Conservation (phyloP, 2,888 invertebrate genomes). For the Diarsia rubi region DNA sequence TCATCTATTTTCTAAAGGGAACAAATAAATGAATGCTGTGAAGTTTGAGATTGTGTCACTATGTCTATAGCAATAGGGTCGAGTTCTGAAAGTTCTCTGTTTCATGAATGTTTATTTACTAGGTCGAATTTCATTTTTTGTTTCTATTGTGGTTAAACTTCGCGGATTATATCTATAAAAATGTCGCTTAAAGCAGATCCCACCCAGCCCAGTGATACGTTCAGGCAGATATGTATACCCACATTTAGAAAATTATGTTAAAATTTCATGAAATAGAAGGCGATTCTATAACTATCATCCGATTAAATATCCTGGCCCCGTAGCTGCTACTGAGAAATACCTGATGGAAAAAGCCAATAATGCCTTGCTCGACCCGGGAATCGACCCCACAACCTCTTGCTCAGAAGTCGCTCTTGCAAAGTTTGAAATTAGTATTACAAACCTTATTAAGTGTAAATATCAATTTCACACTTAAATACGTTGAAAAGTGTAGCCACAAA, state of each 20-base stretch:
- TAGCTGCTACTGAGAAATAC: background rate
- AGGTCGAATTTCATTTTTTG: background rate
- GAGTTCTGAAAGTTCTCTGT: too few relatives aligned
- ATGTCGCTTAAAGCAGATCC: too few relatives aligned
- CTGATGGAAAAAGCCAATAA: background rate
- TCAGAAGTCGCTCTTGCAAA: background rate
- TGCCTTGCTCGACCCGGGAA: background rate
- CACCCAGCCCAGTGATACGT: too few relatives aligned
- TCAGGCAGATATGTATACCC: too few relatives aligned
- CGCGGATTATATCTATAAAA: too few relatives aligned
- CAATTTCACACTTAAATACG: background rate
- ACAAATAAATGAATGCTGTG: background rate
- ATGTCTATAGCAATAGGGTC: background rate
- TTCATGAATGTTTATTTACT: background rate
- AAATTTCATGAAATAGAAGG: too few relatives aligned
- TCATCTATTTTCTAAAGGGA: constrained; percentile 79
- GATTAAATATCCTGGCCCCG: background rate
- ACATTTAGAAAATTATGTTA: too few relatives aligned
- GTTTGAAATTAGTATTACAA: too few relatives aligned
- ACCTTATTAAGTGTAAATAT: too few relatives aligned
- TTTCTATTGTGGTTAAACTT: too few relatives aligned
- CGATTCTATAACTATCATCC: background rate
- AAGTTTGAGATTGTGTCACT: background rate
- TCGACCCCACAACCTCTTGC: background rate
- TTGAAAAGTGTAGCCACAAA: background rate